Evolutionary conservation across 2,888 invertebrate genomes (phyloP).

Genomic region (Meghimatium bilineatum): DNA sequence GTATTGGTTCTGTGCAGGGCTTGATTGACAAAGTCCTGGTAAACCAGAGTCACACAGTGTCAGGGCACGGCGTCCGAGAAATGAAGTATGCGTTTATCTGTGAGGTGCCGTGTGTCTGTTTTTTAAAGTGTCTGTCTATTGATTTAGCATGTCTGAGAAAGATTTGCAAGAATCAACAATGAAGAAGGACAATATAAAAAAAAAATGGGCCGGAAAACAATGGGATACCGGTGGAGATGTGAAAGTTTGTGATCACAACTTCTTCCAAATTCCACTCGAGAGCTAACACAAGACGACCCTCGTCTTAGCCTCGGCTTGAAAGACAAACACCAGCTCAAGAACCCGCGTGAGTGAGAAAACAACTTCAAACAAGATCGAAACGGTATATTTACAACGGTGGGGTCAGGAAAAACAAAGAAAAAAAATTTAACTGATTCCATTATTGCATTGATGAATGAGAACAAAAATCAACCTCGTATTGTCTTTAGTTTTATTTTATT

Average conservation of each 20-base stretch:
- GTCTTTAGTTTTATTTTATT: background rate
- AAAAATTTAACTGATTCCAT: background rate
- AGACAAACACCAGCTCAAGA: conserved; percentile 10
- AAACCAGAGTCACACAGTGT: background rate
- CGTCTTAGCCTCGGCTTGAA: background rate
- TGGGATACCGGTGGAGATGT: background rate
- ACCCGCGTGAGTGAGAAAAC: background rate
- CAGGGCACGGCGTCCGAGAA: background rate
- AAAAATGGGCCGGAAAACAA: conserved; percentile 5
- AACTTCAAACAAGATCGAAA: background rate
- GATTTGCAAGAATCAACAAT: background rate
- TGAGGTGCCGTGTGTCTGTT: background rate
- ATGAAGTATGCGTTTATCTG: background rate
- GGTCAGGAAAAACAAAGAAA: background rate
- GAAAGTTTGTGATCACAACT: background rate
- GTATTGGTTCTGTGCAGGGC: background rate
- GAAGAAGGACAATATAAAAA: background rate
- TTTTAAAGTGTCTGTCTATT: background rate
- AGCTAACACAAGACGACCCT: conserved; percentile 3
- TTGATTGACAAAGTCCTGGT: background rate
- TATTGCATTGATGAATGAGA: background rate
- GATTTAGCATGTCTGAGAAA: conserved; percentile 1
- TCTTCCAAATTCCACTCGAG: background rate
- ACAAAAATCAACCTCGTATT: background rate
- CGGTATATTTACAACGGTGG: background rate